Evolutionary conservation across 2,888 invertebrate species (phyloP), one percentile per base, ranked within the genome.

Genomic region (Beris morrisii): DNA sequence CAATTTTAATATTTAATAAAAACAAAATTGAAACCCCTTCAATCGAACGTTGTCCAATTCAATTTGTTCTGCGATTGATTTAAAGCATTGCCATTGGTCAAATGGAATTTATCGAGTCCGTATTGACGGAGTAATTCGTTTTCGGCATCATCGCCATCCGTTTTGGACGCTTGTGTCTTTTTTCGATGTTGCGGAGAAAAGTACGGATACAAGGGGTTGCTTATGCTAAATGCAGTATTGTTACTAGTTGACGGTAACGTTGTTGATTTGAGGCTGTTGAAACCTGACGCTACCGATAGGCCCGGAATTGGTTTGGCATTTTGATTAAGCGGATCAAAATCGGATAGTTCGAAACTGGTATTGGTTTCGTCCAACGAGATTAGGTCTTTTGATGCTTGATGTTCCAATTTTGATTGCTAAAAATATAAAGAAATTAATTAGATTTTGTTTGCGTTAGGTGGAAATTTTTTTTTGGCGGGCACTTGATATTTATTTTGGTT

Each of bases 331-430:
- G 88, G 88, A 78, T 89, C 88, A 72, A 88, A 88, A 74, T 88
- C 88, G 72, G 88, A 88, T 55, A 85, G 75, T 72, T 81, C 82
- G 73, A 86, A 87, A 74, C 84, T 85, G 67, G 85, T 85, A 55
- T 84, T 83, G 69, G 87, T 87, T 78, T 88, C 88, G 78, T 88
- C 88, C 74, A 89, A 80, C 72, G 86, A 83, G 74, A 89, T 89
- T 70, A 89, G 81, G 81, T 89, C 87, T 75, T 84, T 83, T 69
- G 82, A 81, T 69, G 82, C 82, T 68, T 80, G 78, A 70, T 65
- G 68, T 56, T 69, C 65, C n/a, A 77, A 75, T 78, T 79, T 64
- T 30, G 54, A 13, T 45, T 43, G 45, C 64, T 64, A 50, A 30
- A 50, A 61, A n/a, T 9, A 32, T 22, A 22, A 32, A 32, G 12